Evolutionary conservation across 2,113 vertebrate genomes (phyloP).

Genomic region (Gymnocephalus cernua): DNA sequence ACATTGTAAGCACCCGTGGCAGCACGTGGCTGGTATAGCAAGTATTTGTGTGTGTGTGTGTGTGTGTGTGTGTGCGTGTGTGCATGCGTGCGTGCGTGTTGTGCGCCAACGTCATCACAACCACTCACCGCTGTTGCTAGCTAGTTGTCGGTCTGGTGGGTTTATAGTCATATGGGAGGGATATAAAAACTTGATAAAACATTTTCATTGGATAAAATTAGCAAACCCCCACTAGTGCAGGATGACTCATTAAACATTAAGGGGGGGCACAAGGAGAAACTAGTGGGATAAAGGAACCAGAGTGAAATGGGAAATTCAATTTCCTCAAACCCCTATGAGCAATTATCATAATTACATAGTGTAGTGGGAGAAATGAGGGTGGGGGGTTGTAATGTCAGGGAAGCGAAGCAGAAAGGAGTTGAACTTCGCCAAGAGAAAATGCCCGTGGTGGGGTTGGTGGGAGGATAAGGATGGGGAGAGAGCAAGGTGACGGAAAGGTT

Average conservation of each 20-base stretch:
- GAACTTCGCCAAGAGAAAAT: conserved; percentile 50
- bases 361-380: conserved; percentile 46
- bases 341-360: conserved; percentile 78
- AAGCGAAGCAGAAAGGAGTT: conserved; percentile 62
- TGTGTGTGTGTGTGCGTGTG: too few species aligned
- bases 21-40: too few species aligned
- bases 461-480: conserved; percentile 42
- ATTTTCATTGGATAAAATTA: too few species aligned
- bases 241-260: not conserved
- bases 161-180: too few species aligned
- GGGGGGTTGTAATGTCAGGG: conserved; percentile 56
- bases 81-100: too few species aligned
- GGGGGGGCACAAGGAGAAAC: conserved; percentile 34
- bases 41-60: too few species aligned
- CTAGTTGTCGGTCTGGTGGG: too few species aligned
- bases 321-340: conserved; percentile 71
- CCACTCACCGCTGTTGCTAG: too few species aligned
- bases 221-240: too few species aligned
- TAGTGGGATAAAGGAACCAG: conserved; percentile 47
- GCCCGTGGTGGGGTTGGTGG: conserved; percentile 14
- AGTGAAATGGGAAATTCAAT: conserved; percentile 71
- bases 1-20: too few species aligned
- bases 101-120: too few species aligned
- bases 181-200: too few species aligned
- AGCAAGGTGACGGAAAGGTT: conserved; percentile 33